Evolutionary conservation across 2,113 vertebrate genomes (phyloP), one percentile per base, ranked within the genome.

Genomic region (Ceratotherium simum): DNA sequence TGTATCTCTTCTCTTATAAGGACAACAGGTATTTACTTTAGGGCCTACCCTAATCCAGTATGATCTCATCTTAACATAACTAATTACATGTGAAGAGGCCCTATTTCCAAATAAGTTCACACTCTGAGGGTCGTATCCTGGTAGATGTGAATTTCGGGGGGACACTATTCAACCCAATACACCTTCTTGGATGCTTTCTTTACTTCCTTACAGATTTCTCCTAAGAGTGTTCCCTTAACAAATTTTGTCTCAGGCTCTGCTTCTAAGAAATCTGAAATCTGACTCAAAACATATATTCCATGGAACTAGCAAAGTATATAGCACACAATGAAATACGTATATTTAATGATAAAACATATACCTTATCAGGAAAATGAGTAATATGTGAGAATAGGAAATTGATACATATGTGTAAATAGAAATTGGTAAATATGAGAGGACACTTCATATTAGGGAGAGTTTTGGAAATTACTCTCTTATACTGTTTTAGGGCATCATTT

Each of bases 101-200:
- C 0, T 92, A 16, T 92, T 84, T 75, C 70, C 20, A 85, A 48
- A 25, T 18, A 56, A 85, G 48, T 4, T n/a, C n/a, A n/a, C 29
- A 21, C 17, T 25, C 12, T 62, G 31, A 72, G 0, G 0, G 48
- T n/a, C 39, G 39, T 4, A 39, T 39, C 51, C 60, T 16, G 23
- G 5, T 58, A 54, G 10, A 69, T 3, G 11, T 29, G 11, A 2
- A 29, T 21, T 87, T 87, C 29, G 16, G 39, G 29, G 23, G 3
- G 23, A 79, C 23, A 70, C 1, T 69, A 58, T 69, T 79, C 11
- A 79, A 56, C 13, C 1, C 8, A 46, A 48, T 16, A 25, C n/a
- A 58, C 0, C 8, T 46, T n/a, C 17, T 46, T 42, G 12, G 11
- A 58, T 67, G 36, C 8, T 92, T 51, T 13, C 16, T 73, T 73